Percentiles rank a stretch among this genome's conserved stretches.
Conservation (phyloP, 2,888 invertebrate genomes). For the Mellilla xanthometata region DNA sequence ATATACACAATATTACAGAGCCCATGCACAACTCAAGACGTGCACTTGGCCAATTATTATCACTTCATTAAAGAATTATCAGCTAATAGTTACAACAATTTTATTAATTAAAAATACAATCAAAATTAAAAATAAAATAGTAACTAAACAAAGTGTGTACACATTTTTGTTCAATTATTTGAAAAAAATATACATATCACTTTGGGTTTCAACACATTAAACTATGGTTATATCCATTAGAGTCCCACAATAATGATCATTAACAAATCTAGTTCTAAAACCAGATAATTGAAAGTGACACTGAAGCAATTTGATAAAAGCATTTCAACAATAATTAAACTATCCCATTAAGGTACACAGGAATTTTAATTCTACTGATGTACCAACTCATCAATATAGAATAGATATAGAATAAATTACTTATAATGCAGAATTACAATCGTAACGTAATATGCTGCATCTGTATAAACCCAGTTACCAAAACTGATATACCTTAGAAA, state of each 20-base stretch:
- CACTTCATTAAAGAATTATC: too few species aligned
- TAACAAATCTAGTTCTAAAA: neutral
- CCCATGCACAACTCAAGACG: too few species aligned
- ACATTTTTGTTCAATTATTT: too few species aligned
- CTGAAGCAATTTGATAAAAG: slow-evolving; percentile 6
- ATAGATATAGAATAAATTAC: neutral
- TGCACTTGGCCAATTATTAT: too few species aligned
- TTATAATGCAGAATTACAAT: neutral
- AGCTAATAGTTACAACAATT: too few species aligned
- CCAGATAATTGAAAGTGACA: slow-evolving; percentile 1
- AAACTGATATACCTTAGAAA: neutral
- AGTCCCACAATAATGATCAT: neutral
- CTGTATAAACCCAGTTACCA: slow-evolving; percentile 7
- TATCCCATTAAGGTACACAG: slow-evolving; percentile 1
- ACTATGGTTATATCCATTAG: neutral
- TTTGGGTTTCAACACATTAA: too few species aligned
- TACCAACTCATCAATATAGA: neutral
- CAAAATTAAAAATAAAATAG: too few species aligned
- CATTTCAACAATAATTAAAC: slow-evolving; percentile 5
- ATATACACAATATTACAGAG: too few species aligned
- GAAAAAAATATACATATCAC: too few species aligned
- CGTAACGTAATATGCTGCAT: slow-evolving; percentile 4
- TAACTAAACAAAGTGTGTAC: too few species aligned
- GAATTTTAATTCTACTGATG: slow-evolving; percentile 2
- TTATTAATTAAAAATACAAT: too few species aligned